Evolutionary conservation across 37 sponge, comb jelly and placozoan genomes (phyloP).

Genomic region (Tethya wilhelma): DNA sequence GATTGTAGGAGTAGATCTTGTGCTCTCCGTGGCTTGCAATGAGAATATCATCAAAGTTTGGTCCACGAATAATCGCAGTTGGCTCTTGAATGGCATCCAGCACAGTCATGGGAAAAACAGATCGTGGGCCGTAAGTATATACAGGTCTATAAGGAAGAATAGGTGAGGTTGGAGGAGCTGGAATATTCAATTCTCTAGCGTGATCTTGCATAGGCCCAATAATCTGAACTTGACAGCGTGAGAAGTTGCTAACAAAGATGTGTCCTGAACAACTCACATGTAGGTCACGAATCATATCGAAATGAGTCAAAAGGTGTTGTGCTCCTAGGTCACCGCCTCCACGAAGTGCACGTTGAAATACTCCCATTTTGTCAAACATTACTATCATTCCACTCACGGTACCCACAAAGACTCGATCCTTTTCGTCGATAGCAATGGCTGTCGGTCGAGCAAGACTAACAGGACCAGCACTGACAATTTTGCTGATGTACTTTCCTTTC

Average conservation of each 20-base stretch:
- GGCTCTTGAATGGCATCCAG: not conserved
- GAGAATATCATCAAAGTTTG: not conserved
- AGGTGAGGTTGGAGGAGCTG: not conserved
- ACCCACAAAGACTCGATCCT: conserved; percentile 6
- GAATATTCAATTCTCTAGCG: not conserved
- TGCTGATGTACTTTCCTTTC: not conserved
- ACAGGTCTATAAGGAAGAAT: conserved; percentile 6
- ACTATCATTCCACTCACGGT: conserved; percentile 17
- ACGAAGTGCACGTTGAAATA: not conserved
- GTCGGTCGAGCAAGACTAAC: conserved; percentile 4
- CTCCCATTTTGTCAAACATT: conserved; percentile 8
- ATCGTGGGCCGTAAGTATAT: not conserved
- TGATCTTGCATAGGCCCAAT: not conserved
- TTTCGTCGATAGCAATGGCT: not conserved
- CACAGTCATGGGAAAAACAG: not conserved
- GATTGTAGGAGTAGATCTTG: not conserved
- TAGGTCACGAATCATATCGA: not conserved
- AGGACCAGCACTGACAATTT: not conserved
- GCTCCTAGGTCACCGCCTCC: not conserved
- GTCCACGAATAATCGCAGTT: not conserved
- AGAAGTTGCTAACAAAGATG: not conserved
- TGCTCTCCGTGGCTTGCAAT: not conserved
- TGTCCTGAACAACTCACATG: not conserved
- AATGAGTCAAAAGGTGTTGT: too few species aligned
- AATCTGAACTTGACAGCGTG: not conserved